Evolutionary conservation across 2,113 vertebrate genomes (phyloP), one percentile per base, ranked within the genome.

Genomic region (Deroptyus accipitrinus): DNA sequence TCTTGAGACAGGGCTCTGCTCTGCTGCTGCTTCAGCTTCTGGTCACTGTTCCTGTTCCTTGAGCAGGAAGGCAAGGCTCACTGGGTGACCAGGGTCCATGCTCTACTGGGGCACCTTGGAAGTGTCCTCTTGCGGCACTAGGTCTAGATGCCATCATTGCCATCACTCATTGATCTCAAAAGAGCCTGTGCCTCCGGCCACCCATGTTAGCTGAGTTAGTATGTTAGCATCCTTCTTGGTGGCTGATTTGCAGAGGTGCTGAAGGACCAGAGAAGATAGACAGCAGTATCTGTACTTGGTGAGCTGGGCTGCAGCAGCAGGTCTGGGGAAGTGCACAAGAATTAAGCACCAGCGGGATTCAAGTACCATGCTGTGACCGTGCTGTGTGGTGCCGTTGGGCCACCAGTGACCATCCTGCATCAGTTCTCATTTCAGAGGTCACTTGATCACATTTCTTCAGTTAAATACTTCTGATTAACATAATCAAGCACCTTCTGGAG

Each of bases 1-100:
- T 73, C 76, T 16, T 48, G 83, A 64, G 83, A 68, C 61, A 86
- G 35, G 41, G 74, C 57, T 80, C 49, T 57, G 41, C 37, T 83
- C n/a, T 49, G 25, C 2, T 72, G 46, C 46, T 87, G 62, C 30
- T 79, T 35, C 67, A 83, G 57, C 57, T 91, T 37, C 55, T 83
- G 66, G 52, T 88, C 55, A 51, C 1, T 1, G 17, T 6, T 33
- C 30, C 35, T 61, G 51, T 6, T 44, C 51, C 52, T 59, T 76
- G 85, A 62, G 49, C 75, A 49, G 37, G 9, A 51, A 57, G 18
- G 11, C 16, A 18, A 31, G 13, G n/a, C 12, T 90, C 67, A 15
- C 8, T 4, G 3, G 11, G 28, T 35, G 49, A 25, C 31, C 5
- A 0, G 3, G n/a, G 11, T 37, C n/a, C 3, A 0, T 3, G 37